Percentiles rank a stretch among this genome's conserved stretches.
Evolutionary conservation across 2,888 invertebrate genomes (phyloP).

Genomic region (Perdita meconis): DNA sequence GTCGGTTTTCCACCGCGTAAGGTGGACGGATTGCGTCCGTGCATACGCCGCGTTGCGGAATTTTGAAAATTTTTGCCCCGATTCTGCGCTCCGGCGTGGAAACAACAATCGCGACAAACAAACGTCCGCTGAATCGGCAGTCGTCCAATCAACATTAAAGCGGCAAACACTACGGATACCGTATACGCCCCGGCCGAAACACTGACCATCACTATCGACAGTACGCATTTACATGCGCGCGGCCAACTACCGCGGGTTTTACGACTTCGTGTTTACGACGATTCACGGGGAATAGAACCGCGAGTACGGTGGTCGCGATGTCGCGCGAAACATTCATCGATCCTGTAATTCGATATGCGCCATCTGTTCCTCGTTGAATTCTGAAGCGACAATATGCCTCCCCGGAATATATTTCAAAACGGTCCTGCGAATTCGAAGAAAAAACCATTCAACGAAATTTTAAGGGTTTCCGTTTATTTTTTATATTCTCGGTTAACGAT

Average conservation of each 20-base stretch:
- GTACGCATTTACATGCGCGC: slow-evolving; percentile 46
- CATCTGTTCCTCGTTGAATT: slow-evolving; percentile 47
- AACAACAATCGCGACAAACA: slow-evolving; percentile 80
- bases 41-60: slow-evolving; percentile 47
- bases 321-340: slow-evolving; percentile 54
- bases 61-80: slow-evolving; percentile 64
- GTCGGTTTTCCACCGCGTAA: no score
- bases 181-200: slow-evolving; percentile 76
- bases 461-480: background rate
- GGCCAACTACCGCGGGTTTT: slow-evolving; percentile 38
- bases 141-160: slow-evolving; percentile 84
- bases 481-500: background rate
- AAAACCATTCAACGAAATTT: background rate
- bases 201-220: slow-evolving; percentile 60
- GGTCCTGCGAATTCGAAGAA: background rate
- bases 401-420: background rate
- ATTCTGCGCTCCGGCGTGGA: slow-evolving; percentile 36
- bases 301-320: slow-evolving; percentile 26
- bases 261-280: slow-evolving; percentile 61
- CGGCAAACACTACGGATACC: slow-evolving; percentile 77
- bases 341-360: slow-evolving; percentile 38
- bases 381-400: slow-evolving; percentile 30
- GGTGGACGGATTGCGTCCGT: slow-evolving; percentile 30
- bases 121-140: slow-evolving; percentile 82
- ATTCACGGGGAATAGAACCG: slow-evolving; percentile 40